phyloP scores from a whole-genome alignment of 2,888 invertebrate species.

The Aphodius sticticus region DNA sequence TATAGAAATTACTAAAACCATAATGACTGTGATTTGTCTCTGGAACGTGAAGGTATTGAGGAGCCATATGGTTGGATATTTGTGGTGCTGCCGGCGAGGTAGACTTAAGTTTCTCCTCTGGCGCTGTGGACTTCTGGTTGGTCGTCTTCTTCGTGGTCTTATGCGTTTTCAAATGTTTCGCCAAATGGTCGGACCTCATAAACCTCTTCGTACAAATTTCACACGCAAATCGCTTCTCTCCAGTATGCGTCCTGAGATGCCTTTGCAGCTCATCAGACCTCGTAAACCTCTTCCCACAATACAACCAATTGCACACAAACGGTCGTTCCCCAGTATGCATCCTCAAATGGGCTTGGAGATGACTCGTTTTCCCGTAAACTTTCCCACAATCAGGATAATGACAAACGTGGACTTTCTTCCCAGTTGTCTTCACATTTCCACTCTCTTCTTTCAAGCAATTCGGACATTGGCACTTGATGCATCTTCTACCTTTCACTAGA shows the following conservation, averaged over 20 bases:
- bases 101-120: constrained; percentile 13
- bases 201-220: constrained; percentile 88
- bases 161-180: constrained; percentile 92
- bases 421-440: constrained; percentile 80
- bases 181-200: constrained; percentile 93
- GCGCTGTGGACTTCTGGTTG: not conserved
- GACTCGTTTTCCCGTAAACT: constrained; percentile 93
- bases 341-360: constrained; percentile 77
- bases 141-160: constrained; percentile 65
- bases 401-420: constrained; percentile 84
- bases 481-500: constrained; percentile 68
- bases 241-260: constrained; percentile 88
- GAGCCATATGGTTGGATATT: constrained; percentile 19
- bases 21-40: constrained; percentile 34
- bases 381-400: constrained; percentile 88
- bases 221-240: constrained; percentile 89
- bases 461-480: constrained; percentile 81
- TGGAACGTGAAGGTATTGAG: not conserved
- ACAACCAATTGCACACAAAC: constrained; percentile 87
- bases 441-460: constrained; percentile 83
- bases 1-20: constrained; percentile 45
- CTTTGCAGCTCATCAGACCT: constrained; percentile 91
- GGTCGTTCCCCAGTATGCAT: constrained; percentile 96
- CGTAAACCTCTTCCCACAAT: constrained; percentile 91
- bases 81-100: constrained; percentile 31